These are phyloP conservation scores for Lagodon rhomboides DNA, from an alignment of 2,797 vertebrate species.

Conservation along the genomic window DNA sequence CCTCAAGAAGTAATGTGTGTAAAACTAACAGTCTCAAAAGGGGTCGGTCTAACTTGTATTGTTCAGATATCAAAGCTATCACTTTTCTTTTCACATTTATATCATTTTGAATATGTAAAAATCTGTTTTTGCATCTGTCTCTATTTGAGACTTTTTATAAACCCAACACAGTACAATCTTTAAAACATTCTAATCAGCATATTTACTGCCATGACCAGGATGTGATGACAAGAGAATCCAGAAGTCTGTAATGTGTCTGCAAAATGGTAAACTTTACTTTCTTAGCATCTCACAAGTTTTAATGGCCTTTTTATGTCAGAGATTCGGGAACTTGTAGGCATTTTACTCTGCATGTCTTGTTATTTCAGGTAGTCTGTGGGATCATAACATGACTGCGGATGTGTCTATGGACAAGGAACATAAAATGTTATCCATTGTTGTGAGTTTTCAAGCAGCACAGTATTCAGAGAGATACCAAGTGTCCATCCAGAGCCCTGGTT, in stretches of 20 bases:
- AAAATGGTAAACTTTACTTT: slow-evolving; percentile 72
- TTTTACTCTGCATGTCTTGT: slow-evolving; percentile 9
- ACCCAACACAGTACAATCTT: neutral
- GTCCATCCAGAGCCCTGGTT: slow-evolving; percentile 51
- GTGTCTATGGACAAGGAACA: slow-evolving; percentile 27
- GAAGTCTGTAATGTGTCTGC: slow-evolving; percentile 64
- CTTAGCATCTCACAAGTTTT: neutral
- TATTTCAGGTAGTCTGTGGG: slow-evolving; percentile 80
- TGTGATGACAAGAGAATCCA: slow-evolving; percentile 66
- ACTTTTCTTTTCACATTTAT: neutral
- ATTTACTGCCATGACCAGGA: slow-evolving; percentile 54
- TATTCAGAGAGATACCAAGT: slow-evolving; percentile 80
- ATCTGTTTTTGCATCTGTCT: neutral
- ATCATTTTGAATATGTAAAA: neutral
- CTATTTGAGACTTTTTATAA: neutral
- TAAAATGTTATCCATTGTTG: slow-evolving; percentile 31
- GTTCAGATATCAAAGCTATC: neutral
- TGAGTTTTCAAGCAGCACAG: slow-evolving; percentile 71
- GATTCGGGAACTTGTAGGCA: neutral
- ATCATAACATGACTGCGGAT: slow-evolving; percentile 41
- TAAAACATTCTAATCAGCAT: neutral
- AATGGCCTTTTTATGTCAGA: neutral
- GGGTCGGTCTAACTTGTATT: neutral
- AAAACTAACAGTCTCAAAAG: neutral
- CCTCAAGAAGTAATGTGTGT: neutral